Evolutionary conservation across 2,888 invertebrate species (phyloP).

Genomic region (Rotaria sp.): DNA sequence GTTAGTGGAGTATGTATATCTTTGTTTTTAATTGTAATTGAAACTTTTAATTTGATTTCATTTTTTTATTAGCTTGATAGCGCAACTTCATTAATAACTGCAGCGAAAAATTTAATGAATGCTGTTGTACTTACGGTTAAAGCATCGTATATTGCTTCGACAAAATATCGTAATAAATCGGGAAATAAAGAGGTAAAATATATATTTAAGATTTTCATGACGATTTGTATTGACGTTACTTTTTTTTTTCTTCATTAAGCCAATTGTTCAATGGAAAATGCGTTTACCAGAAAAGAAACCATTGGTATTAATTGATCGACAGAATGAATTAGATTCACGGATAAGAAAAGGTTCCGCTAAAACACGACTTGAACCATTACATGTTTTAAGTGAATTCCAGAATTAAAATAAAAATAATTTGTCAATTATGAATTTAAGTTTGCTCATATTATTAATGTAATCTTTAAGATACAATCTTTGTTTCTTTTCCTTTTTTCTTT

Average conservation of each 20-base stretch:
- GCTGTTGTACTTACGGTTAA: slow-evolving; percentile 96
- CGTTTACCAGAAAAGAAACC: slow-evolving; percentile 99
- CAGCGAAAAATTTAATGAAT: slow-evolving; percentile 97
- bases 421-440: background rate
- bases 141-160: slow-evolving; percentile 91
- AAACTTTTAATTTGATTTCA: slow-evolving; percentile 40
- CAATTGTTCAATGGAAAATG: slow-evolving; percentile 98
- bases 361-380: slow-evolving; percentile 35
- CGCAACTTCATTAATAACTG: slow-evolving; percentile 94
- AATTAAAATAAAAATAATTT: background rate
- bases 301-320: slow-evolving; percentile 61
- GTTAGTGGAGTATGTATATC: slow-evolving; percentile 78
- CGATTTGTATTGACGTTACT: background rate
- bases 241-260: slow-evolving; percentile 56
- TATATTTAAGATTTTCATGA: background rate
- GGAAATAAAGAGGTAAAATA: slow-evolving; percentile 22
- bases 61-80: slow-evolving; percentile 71
- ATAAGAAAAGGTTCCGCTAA: slow-evolving; percentile 34
- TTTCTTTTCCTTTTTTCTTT: background rate
- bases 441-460: background rate
- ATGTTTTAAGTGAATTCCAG: slow-evolving; percentile 37
- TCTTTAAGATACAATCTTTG: background rate
- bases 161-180: slow-evolving; percentile 66
- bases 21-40: background rate
- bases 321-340: slow-evolving; percentile 32